Conservation (phyloP, 1,140 invertebrate genomes). For the Babylonia areolata region DNA sequence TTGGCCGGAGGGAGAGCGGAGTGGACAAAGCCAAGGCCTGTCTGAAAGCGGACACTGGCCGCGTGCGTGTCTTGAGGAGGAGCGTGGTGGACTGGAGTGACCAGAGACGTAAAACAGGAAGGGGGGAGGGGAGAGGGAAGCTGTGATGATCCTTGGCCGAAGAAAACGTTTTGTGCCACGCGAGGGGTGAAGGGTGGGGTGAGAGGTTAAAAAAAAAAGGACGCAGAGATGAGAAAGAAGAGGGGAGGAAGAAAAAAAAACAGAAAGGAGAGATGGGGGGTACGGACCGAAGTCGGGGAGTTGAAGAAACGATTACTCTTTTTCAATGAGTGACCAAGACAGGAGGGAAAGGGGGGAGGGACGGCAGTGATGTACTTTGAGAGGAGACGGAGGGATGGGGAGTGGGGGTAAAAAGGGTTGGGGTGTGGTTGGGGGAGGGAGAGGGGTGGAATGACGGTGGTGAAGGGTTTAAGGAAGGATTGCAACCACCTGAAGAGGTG, state of each 20-base stretch:
- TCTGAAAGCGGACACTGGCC: slow-evolving; percentile 1
- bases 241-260: no score
- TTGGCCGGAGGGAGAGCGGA: no score
- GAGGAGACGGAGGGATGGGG: no score
- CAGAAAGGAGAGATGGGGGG: no score
- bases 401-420: neutral
- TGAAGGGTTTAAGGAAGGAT: neutral
- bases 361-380: no score
- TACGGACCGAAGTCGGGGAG: neutral
- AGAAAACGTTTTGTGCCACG: slow-evolving; percentile 21
- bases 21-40: slow-evolving; percentile 4
- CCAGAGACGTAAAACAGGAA: neutral
- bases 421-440: neutral
- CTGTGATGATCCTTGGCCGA: neutral
- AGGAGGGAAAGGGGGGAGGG: neutral
- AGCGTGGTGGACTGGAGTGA: neutral
- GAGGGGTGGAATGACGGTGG: neutral
- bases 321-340: neutral
- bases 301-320: slow-evolving; percentile 12
- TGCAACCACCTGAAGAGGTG: slow-evolving; percentile 37
- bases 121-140: neutral
- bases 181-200: neutral
- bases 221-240: neutral
- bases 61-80: neutral
- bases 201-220: neutral